Percentiles rank a stretch among this genome's conserved stretches.
Conservation (phyloP, 2,797 vertebrate genomes). For the Synaphobranchus kaupii region DNA sequence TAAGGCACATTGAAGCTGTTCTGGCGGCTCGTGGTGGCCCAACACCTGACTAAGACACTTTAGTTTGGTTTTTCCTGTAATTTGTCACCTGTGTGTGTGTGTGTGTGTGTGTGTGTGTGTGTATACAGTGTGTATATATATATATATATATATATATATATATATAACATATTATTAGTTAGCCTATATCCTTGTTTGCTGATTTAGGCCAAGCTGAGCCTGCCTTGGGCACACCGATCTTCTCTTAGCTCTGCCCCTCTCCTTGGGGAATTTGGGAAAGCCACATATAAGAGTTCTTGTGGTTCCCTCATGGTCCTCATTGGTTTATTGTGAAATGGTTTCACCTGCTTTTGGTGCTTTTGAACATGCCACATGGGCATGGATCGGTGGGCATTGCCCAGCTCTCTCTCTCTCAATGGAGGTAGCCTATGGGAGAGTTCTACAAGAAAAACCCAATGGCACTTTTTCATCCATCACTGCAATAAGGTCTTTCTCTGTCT, state of each 20-base stretch:
- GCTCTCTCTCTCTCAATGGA: not conserved
- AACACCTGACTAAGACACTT: too few relatives aligned
- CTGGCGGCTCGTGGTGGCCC: too few relatives aligned
- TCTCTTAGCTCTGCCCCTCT: not conserved
- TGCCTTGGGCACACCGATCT: not conserved
- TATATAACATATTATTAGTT: not conserved
- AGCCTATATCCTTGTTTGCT: not conserved
- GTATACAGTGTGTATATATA: not conserved
- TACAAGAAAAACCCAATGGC: not conserved
- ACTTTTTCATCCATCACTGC: not conserved
- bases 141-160: too few relatives aligned
- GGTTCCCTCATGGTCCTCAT: not conserved
- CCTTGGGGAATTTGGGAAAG: slow-evolving; percentile 4
- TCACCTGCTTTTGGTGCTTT: not conserved
- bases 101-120: not conserved
- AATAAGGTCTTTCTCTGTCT: not conserved
- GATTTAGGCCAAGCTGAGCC: not conserved
- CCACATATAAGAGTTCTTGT: not conserved
- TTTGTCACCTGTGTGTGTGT: not conserved
- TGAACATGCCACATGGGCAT: not conserved
- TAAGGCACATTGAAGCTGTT: too few relatives aligned
- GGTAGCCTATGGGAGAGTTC: not conserved
- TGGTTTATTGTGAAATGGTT: not conserved
- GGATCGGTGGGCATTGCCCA: not conserved
- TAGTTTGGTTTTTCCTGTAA: too few relatives aligned